These are phyloP conservation scores for Xiphias gladius DNA, from an alignment of 2,113 vertebrate species.

Conservation along the genomic window DNA sequence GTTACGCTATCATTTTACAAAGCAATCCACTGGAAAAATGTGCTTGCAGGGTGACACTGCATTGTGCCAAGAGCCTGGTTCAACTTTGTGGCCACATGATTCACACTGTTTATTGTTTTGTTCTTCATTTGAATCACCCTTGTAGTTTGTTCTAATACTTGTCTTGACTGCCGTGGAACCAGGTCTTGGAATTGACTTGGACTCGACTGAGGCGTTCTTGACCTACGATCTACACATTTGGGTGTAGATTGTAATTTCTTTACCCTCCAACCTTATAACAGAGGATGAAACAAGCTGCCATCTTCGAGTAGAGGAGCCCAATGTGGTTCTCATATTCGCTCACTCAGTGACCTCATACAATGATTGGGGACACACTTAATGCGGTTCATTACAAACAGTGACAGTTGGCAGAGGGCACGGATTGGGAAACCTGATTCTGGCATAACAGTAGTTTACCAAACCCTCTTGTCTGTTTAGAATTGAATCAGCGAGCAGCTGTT, in stretches of 20 bases:
- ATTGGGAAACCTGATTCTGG: conserved; percentile 63
- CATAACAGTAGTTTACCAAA: conserved; percentile 62
- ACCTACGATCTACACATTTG: background rate
- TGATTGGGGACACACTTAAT: conserved; percentile 57
- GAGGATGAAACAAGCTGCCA: conserved; percentile 33
- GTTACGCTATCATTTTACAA: background rate
- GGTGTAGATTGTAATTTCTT: background rate
- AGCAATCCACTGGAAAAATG: too few species aligned
- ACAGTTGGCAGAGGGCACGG: conserved; percentile 23
- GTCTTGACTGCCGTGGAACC: background rate
- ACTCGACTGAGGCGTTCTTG: background rate
- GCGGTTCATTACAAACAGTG: conserved; percentile 60
- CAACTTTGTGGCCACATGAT: background rate
- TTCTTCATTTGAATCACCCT: too few species aligned
- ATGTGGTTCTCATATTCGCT: conserved; percentile 60
- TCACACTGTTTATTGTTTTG: background rate
- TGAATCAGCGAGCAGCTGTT: conserved; percentile 69
- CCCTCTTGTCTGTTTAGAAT: conserved; percentile 66
- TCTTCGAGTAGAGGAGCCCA: conserved; percentile 22
- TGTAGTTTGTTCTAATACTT: background rate
- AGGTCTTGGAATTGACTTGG: background rate
- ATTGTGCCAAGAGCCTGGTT: background rate
- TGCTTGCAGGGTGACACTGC: too few species aligned
- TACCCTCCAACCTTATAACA: background rate
- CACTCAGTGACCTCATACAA: conserved; percentile 57